Evolutionary conservation across 2,113 vertebrate genomes (phyloP), one percentile per base, ranked within the genome.

Genomic region (Dinomys branickii): DNA sequence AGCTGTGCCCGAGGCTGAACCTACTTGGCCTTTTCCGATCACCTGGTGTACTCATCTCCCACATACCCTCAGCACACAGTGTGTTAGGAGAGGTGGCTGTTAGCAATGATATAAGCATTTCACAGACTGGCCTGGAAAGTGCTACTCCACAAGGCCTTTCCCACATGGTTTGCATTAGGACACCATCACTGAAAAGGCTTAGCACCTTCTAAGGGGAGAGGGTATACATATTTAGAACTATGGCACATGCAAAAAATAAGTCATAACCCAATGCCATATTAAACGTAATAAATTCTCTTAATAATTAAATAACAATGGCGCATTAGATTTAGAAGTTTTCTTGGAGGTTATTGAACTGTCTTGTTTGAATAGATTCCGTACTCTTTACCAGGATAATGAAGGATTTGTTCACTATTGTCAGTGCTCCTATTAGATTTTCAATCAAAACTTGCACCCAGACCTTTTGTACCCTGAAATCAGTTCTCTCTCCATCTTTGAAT

Each of bases 371-470:
- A 28, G 7, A 41, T 88, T 80, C 7, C 54, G 38, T 61, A 71
- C 5, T 91, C 52, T 91, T 77, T 54, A 84, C 85, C 35, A 65
- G n/a, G 30, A 63, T 41, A 54, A 44, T 14, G 10, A 75, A 9
- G 17, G 7, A 77, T 41, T 81, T 85, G 75, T 35, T 88, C 35
- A 4, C 61, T 85, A 82, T n/a, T 88, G 50, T 54, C 63, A 0
- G 22, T 89, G 12, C 30, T 44, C 12, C 84, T 83, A 14, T 69
- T 73, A 59, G 17, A 1, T 44, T 59, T 69, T 69, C 52, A 94
- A 85, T 54, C 52, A 94, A 95, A 52, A 58, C 44, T 87, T 71
- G 52, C 90, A 61, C 61, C 56, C 73, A 78, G 41, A 85, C 56
- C 47, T 80, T 91, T 81, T 44, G n/a, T 1, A 77, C 22, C 56